phyloP scores from a whole-genome alignment of 92 coral and sea anemone species.

The Parazoanthus atlanticus region DNA sequence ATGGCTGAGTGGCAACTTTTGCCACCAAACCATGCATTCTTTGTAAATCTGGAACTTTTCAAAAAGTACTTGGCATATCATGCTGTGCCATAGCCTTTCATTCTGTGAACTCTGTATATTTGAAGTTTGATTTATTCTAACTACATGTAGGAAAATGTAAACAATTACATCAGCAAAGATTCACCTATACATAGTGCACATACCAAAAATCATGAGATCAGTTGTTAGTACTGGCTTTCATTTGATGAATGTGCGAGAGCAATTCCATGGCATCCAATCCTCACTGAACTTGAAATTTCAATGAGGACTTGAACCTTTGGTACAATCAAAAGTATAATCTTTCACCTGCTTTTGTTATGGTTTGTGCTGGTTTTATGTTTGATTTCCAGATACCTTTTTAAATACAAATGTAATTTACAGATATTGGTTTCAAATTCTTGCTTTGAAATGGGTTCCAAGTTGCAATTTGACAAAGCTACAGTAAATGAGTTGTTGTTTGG shows the following conservation, averaged over 20 bases:
- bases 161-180: not conserved
- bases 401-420: too few species aligned
- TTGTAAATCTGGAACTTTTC: too few species aligned
- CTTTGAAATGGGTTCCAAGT: not conserved
- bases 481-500: too few species aligned
- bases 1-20: too few species aligned
- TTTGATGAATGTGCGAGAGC: slow-evolving; percentile 17
- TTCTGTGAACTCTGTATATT: too few species aligned
- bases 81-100: too few species aligned
- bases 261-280: slow-evolving; percentile 40
- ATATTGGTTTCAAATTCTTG: not conserved
- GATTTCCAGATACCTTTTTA: not conserved
- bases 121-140: too few species aligned
- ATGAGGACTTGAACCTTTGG: slow-evolving; percentile 47
- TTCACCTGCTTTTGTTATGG: not conserved
- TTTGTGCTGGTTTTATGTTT: not conserved
- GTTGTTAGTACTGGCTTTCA: slow-evolving; percentile 5
- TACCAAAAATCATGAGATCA: not conserved
- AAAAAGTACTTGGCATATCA: too few species aligned
- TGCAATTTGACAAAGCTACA: not conserved
- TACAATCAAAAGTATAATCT: not conserved
- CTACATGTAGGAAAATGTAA: too few species aligned
- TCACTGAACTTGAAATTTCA: not conserved
- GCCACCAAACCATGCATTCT: too few species aligned
- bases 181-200: not conserved